Percentiles rank a stretch among this genome's conserved stretches.
These are phyloP conservation scores for Saccopteryx bilineata DNA, from an alignment of 2,113 vertebrate genomes.

Conservation along the genomic window DNA sequence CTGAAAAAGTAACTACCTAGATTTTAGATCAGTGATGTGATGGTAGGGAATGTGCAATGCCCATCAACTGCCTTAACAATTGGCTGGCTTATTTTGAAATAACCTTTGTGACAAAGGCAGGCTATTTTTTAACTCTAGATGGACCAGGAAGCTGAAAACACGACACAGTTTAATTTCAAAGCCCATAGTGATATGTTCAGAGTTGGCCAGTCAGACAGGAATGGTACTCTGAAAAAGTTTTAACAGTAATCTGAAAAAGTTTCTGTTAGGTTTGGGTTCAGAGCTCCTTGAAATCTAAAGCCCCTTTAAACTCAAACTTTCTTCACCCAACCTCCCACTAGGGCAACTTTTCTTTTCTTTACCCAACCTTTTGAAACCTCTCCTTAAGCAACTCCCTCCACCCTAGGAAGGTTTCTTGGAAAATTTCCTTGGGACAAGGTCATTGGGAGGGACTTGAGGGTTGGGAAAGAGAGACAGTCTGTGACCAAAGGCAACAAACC, in stretches of 20 bases:
- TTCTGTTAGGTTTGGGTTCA: background rate
- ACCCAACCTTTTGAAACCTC: too few species aligned
- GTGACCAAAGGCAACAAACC: too few species aligned
- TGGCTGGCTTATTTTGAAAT: background rate
- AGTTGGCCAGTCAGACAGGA: background rate
- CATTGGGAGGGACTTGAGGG: too few species aligned
- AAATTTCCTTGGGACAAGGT: too few species aligned
- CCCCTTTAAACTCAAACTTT: too few species aligned
- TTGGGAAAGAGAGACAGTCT: too few species aligned
- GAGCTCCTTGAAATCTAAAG: too few species aligned
- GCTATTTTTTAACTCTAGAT: background rate
- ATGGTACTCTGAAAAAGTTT: background rate
- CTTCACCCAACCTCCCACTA: too few species aligned
- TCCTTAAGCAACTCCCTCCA: too few species aligned
- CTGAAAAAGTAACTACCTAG: background rate
- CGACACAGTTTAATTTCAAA: background rate
- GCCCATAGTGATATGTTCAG: background rate
- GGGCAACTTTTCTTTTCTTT: too few species aligned
- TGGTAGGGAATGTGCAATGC: background rate
- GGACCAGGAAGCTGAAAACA: background rate
- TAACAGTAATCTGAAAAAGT: background rate
- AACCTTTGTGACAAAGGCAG: background rate
- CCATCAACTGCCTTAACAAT: constrained; percentile 32
- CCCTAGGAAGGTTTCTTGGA: too few species aligned
- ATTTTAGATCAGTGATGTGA: background rate